These are phyloP conservation scores for Meta bourneti DNA, from an alignment of 2,888 invertebrate species.

Conservation along the genomic window DNA sequence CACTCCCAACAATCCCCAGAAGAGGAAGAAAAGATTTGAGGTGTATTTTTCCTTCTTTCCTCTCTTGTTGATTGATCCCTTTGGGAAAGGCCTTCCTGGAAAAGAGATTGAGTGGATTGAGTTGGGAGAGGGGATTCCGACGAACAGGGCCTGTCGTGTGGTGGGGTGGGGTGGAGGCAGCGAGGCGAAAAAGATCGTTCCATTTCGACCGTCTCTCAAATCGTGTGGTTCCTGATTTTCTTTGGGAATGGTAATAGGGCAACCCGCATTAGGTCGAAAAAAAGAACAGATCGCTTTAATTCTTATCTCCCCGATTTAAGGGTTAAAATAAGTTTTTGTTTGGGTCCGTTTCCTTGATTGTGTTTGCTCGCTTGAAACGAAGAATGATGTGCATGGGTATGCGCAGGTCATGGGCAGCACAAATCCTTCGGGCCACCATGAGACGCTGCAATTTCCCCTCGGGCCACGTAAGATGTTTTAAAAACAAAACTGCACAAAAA, in stretches of 20 bases:
- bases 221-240: constrained; percentile 2
- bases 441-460: too few relatives aligned
- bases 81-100: not conserved
- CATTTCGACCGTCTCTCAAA: constrained; percentile 30
- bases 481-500: too few relatives aligned
- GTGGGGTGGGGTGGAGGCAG: not conserved
- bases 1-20: not conserved
- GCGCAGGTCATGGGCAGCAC: too few relatives aligned
- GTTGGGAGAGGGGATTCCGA: not conserved
- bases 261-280: not conserved
- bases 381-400: too few relatives aligned
- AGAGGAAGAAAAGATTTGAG: not conserved
- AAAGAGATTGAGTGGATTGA: constrained; percentile 12
- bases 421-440: too few relatives aligned
- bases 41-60: constrained; percentile 28
- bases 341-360: not conserved
- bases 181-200: constrained; percentile 30
- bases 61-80: constrained; percentile 47
- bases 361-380: not conserved
- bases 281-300: not conserved
- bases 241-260: constrained; percentile 1
- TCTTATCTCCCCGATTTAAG: too few relatives aligned
- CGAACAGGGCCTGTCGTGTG: not conserved
- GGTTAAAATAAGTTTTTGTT: not conserved
- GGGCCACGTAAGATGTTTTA: too few relatives aligned